Evolutionary conservation across 2,888 invertebrate species (phyloP).

Genomic region (Cremastobaeus sp.): DNA sequence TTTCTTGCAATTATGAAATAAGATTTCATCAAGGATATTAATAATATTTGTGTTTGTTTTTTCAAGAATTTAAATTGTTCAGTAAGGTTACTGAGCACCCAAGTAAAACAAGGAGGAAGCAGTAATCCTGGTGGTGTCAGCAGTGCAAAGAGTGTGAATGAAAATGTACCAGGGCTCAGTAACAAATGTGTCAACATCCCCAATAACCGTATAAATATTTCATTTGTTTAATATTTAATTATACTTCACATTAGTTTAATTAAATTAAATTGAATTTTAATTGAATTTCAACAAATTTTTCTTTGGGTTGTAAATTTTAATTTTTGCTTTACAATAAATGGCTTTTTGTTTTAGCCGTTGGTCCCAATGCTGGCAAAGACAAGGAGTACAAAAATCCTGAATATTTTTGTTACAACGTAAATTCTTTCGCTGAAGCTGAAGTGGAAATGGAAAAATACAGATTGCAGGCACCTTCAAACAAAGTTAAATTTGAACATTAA

Average conservation of each 20-base stretch:
- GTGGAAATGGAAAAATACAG: conserved; percentile 89
- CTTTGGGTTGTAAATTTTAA: neutral
- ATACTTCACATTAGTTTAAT: neutral
- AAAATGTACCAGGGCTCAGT: conserved; percentile 33
- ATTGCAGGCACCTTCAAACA: conserved; percentile 79
- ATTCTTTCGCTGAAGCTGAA: conserved; percentile 90
- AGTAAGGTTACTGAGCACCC: too few relatives aligned
- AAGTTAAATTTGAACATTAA: conserved; percentile 18
- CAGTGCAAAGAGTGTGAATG: neutral
- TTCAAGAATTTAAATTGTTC: conserved; percentile 17
- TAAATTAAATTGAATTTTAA: neutral
- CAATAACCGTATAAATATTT: conserved; percentile 17
- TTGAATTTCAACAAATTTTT: neutral
- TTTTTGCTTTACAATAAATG: neutral
- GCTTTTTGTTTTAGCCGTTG: conserved; percentile 80
- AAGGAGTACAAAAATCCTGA: conserved; percentile 91
- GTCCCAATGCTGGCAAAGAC: conserved; percentile 85
- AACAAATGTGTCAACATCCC: conserved; percentile 30
- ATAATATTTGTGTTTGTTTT: too few relatives aligned
- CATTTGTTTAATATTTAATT: neutral
- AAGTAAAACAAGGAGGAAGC: neutral
- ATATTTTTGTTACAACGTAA: conserved; percentile 89
- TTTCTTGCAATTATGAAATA: too few relatives aligned
- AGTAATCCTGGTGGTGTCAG: neutral
- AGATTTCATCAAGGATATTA: too few relatives aligned